Percentiles rank a stretch among this genome's conserved stretches.
Conservation (phyloP, 2,888 invertebrate species). For the Limnephilus rhombicus region DNA sequence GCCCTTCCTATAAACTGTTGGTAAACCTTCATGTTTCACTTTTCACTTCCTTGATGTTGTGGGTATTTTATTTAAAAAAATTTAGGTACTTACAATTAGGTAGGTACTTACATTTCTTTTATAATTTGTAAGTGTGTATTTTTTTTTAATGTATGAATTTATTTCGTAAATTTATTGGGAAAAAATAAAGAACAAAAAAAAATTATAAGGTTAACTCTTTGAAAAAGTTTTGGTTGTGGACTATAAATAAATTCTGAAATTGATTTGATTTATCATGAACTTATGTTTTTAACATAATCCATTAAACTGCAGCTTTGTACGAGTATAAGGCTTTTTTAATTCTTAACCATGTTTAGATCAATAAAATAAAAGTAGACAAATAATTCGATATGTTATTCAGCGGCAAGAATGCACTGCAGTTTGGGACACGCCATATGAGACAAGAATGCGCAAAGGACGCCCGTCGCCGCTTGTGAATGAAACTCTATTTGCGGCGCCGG, state of each 20-base stretch:
- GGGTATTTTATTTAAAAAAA: too few relatives aligned
- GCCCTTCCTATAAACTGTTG: too few relatives aligned
- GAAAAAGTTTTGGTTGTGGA: background rate
- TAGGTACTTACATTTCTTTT: too few relatives aligned
- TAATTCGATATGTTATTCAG: background rate
- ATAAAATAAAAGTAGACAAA: background rate
- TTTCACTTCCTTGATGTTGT: too few relatives aligned
- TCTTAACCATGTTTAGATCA: background rate
- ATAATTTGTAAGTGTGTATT: too few relatives aligned
- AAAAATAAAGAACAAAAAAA: too few relatives aligned
- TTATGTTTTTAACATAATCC: too few relatives aligned
- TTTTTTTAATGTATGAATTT: too few relatives aligned
- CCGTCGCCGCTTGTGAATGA: constrained; percentile 55
- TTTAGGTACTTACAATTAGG: too few relatives aligned
- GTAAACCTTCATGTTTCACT: too few relatives aligned
- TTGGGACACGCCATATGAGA: background rate
- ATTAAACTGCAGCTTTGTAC: background rate
- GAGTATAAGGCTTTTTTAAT: background rate
- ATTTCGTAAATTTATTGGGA: too few relatives aligned
- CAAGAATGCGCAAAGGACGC: constrained; percentile 27
- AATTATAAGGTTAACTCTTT: background rate
- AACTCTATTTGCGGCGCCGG: constrained; percentile 54
- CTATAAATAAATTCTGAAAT: background rate
- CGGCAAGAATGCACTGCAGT: background rate
- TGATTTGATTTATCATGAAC: too few relatives aligned